A percentile compares a stretch with the other conserved stretches of the same genome.
These are phyloP conservation scores for Gallinago jamesoni DNA, from an alignment of 2,113 vertebrate genomes.

Conservation along the genomic window DNA sequence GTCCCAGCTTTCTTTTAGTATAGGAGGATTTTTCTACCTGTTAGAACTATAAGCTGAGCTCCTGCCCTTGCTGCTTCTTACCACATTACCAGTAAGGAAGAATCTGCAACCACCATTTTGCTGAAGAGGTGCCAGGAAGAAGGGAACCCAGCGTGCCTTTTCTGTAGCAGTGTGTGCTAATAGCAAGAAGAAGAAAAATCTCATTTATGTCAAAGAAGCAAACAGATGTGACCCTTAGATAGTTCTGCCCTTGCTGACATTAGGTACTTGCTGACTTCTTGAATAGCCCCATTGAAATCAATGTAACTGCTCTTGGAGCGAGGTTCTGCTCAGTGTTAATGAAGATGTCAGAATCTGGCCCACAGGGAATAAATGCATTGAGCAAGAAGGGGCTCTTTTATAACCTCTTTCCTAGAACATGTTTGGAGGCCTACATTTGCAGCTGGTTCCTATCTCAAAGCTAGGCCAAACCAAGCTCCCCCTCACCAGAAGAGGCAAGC, in stretches of 20 bases:
- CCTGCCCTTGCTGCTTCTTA: not conserved
- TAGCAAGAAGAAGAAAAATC: not conserved
- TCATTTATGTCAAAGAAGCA: not conserved
- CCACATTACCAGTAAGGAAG: not conserved
- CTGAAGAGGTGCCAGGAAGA: slow-evolving; percentile 5
- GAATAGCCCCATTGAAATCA: slow-evolving; percentile 26
- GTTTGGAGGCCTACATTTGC: slow-evolving; percentile 41
- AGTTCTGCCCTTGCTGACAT: slow-evolving; percentile 27
- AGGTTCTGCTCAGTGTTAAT: slow-evolving; percentile 41
- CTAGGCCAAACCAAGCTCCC: slow-evolving; percentile 32
- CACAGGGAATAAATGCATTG: not conserved
- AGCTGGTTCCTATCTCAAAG: slow-evolving; percentile 60
- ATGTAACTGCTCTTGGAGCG: not conserved
- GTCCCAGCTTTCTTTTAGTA: not conserved
- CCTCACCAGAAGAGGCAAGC: slow-evolving; percentile 22
- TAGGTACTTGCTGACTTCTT: slow-evolving; percentile 32
- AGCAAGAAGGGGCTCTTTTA: slow-evolving; percentile 60
- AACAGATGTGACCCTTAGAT: slow-evolving; percentile 30
- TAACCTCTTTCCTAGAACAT: slow-evolving; percentile 57
- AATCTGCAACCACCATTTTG: not conserved
- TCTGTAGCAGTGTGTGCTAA: not conserved
- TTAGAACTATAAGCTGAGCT: not conserved
- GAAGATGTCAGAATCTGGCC: slow-evolving; percentile 34
- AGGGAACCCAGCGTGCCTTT: not conserved
- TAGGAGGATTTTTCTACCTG: not conserved